phyloP scores from a whole-genome alignment of 2,113 vertebrate genomes.

The Labeo catla region DNA sequence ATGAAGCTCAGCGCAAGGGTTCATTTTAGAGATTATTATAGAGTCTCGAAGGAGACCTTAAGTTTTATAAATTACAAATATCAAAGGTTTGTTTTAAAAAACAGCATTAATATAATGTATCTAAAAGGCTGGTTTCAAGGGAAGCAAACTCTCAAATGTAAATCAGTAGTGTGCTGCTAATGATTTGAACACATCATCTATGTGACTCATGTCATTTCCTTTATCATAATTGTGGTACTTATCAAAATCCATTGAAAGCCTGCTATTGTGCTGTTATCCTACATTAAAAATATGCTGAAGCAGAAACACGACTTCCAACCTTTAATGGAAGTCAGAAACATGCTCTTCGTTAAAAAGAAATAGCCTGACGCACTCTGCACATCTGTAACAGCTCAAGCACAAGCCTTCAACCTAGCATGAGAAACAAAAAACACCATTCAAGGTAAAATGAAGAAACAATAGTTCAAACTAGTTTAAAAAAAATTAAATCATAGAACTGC shows the following conservation, averaged over 20 bases:
- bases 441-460: not conserved
- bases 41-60: not conserved
- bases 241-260: not conserved
- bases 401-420: not conserved
- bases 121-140: too few relatives aligned
- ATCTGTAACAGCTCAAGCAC: constrained; percentile 6
- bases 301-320: not conserved
- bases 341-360: constrained; percentile 11
- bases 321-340: constrained; percentile 34
- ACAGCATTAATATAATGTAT: not conserved
- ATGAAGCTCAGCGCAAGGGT: too few relatives aligned
- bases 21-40: not conserved
- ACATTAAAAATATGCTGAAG: not conserved
- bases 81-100: too few relatives aligned
- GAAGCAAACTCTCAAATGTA: not conserved
- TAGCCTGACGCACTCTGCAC: not conserved
- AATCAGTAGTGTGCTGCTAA: not conserved
- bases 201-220: not conserved
- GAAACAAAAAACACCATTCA: not conserved
- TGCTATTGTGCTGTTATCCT: not conserved
- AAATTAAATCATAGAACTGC: not conserved
- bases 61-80: not conserved
- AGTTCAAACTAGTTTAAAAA: too few relatives aligned
- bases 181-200: too few relatives aligned
- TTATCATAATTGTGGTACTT: not conserved